Evolutionary conservation across 2,888 invertebrate genomes (phyloP).

Genomic region (Thymelicus lineola): DNA sequence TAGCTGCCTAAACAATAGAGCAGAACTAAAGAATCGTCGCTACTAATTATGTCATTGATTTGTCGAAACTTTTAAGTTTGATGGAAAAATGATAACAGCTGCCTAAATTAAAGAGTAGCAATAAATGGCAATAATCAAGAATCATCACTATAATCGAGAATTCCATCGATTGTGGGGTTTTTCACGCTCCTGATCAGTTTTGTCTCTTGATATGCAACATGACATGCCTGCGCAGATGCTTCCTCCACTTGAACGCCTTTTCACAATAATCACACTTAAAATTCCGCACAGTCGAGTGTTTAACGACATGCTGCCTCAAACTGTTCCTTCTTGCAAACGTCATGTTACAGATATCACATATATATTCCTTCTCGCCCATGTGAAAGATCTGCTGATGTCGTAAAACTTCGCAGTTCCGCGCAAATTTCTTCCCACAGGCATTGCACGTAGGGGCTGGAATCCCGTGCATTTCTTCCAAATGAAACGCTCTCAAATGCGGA

Average conservation of each 20-base stretch:
- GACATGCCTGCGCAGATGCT: constrained; percentile 48
- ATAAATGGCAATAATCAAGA: no score
- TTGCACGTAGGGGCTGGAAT: constrained; percentile 63
- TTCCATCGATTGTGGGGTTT: no score
- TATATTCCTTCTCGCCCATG: constrained; percentile 63
- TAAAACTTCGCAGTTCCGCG: constrained; percentile 57
- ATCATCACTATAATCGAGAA: no score
- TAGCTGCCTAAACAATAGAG: no score
- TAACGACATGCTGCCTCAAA: constrained; percentile 49
- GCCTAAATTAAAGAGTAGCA: no score
- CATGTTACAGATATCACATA: constrained; percentile 78
- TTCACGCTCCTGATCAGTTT: not conserved
- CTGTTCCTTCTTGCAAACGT: constrained; percentile 62
- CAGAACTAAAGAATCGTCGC: no score
- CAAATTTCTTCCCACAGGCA: constrained; percentile 63
- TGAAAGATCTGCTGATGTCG: constrained; percentile 63
- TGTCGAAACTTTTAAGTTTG: no score
- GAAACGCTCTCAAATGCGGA: constrained; percentile 54
- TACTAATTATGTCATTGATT: no score
- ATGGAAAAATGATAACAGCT: no score
- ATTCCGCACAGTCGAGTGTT: constrained; percentile 54
- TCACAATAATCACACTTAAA: constrained; percentile 51
- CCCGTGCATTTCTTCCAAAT: constrained; percentile 62
- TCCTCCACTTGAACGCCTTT: constrained; percentile 51
- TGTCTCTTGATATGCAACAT: constrained; percentile 43